Base-by-base conservation (phyloP, 2,113 vertebrate species). In the Motacilla alba region DNA sequence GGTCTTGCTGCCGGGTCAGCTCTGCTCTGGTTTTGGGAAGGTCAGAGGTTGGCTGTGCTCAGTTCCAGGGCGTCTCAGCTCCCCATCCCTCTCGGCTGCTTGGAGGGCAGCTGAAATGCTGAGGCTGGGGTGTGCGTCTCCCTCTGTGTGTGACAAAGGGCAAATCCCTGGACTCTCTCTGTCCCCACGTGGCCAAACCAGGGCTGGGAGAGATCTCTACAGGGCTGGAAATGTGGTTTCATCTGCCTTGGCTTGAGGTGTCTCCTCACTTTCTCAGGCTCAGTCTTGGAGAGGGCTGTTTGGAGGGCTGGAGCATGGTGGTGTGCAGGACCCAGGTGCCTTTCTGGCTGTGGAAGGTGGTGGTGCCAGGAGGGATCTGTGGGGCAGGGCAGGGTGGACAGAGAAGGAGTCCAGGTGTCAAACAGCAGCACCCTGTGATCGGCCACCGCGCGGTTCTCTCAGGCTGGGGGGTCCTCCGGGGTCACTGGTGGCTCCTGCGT, bases 401-500 rank as follows among this genome's bases (percentile, higher is more conserved):
- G 55, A 63, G 43, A 26, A 20, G 6, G 11, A 67, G 33, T 1
- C 2, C 3, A 1, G 2, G 39, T 46, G 62, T 90, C 26, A 7
- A 59, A 24, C 3, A 3, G 44, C 41, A 58, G 24, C 28, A 6
- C 23, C 17, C 47, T 56, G 80, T 2, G 3, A 9, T 47, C 31
- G 2, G n/a, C 53, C 0, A 2, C 47, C 0, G 0, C 0, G 0
- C 2, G 18, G 21, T 27, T 59, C 80, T 74, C 60, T 56, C 0
- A 2, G 28, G 8, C 49, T 44, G 0, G 23, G 43, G 15, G 6
- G 7, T 24, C 28, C 22, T 56, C 46, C 15, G 56, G 35, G 21
- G 4, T 92, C 3, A 0, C 33, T 26, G 63, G 52, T 1, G 20
- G 24, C 43, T 87, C 15, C 33, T 63, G 21, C 0, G 1, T 60